Evolutionary conservation across 2,113 vertebrate species (phyloP).

Genomic region (Thomomys bottae): DNA sequence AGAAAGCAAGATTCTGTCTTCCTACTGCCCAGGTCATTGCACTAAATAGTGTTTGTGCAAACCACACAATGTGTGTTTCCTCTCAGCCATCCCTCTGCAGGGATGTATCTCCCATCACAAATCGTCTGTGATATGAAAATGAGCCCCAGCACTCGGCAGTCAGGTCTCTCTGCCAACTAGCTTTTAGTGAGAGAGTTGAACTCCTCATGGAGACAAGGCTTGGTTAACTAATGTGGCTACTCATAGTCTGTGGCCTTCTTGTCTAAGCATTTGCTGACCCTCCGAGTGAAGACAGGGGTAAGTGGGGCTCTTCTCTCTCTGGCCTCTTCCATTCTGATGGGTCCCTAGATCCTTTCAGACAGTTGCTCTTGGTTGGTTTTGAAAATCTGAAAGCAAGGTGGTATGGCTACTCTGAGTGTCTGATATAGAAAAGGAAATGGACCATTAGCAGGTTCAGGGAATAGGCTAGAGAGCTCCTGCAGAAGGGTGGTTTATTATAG

Average conservation of each 20-base stretch:
- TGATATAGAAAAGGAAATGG: background rate
- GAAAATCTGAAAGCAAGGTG: background rate
- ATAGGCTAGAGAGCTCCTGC: background rate
- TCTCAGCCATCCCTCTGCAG: too few relatives aligned
- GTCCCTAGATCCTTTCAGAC: background rate
- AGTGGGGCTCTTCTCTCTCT: background rate
- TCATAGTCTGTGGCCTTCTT: background rate
- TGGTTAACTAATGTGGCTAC: background rate
- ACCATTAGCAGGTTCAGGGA: background rate
- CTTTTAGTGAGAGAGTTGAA: background rate
- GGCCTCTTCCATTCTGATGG: background rate
- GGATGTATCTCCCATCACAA: background rate
- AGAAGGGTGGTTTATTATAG: background rate
- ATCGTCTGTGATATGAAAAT: constrained; percentile 12
- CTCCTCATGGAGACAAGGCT: background rate
- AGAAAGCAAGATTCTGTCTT: background rate
- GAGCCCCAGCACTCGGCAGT: background rate
- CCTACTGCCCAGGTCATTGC: background rate
- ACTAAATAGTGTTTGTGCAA: background rate
- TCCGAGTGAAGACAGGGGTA: background rate
- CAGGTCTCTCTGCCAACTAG: background rate
- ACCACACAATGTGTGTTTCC: background rate
- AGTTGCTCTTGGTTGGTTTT: background rate
- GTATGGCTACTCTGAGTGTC: background rate
- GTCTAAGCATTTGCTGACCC: constrained; percentile 9